Base-by-base conservation (phyloP, 2,888 invertebrate genomes). In the Lampropteryx suffumata region DNA sequence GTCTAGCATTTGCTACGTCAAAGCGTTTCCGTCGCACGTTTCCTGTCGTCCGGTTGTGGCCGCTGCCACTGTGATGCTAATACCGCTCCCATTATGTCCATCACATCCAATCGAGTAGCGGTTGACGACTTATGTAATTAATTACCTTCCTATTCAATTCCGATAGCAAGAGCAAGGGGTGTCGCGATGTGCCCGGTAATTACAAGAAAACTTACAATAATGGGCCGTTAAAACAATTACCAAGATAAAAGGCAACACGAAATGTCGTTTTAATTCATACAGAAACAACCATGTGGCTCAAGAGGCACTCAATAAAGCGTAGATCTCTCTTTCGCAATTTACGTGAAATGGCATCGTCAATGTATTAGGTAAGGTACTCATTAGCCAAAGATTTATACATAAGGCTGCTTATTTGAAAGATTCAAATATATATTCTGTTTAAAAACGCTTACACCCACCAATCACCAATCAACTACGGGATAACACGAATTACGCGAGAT, bases 1-100 rank as follows among this genome's bases (percentile, higher is more conserved):
- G n/a, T n/a, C n/a, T n/a, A n/a, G 35, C 48, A 57, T 58, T 65
- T 61, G 58, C 62, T 60, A 59, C 59, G 59, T 62, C 60, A 50
- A 58, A 57, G 63, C 49, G 51, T 54, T 57, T 57, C 57, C 59
- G 54, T 40, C 39, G 51, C 36, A 55, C 60, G 63, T 62, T 64
- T 72, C 71, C 67, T 67, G 52, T 62, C 44, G 40, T 44, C 48
- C 52, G 52, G 57, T 54, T 53, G 57, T 52, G 42, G 32, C 33
- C 40, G 40, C 61, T 36, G 58, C 63, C 41, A 73, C 73, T 72
- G 71, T 81, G 67, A 76, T 80, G 78, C 68, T 77, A 82, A 80
- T 79, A 64, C 61, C 65, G 71, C 67, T 69, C 74, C 72, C 69
- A 70, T 78, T 82, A 73, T 68, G 73, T 71, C 73, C 63, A 62